Evolutionary conservation across 2,797 vertebrate species (phyloP).

Genomic region (Bufotes viridis): DNA sequence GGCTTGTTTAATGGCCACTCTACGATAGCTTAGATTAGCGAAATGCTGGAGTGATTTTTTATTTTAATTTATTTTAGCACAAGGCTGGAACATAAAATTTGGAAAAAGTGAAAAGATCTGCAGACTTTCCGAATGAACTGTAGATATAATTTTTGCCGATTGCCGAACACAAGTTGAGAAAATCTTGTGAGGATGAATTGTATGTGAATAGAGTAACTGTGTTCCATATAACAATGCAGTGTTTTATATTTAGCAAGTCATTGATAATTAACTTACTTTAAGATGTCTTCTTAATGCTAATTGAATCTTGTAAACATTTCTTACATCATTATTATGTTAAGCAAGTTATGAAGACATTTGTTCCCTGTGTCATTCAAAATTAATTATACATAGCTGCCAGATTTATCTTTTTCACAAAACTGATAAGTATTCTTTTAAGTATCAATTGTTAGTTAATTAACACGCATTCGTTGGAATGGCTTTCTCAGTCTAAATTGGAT

Average conservation of each 20-base stretch:
- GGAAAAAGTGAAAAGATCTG: too few relatives aligned
- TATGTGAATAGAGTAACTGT: not conserved
- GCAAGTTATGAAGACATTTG: slow-evolving; percentile 67
- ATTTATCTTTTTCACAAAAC: slow-evolving; percentile 72
- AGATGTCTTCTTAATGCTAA: slow-evolving; percentile 73
- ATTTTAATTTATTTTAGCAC: too few relatives aligned
- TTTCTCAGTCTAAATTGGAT: slow-evolving; percentile 71
- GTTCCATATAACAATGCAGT: slow-evolving; percentile 65
- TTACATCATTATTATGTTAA: slow-evolving; percentile 70
- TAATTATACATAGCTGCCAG: slow-evolving; percentile 71
- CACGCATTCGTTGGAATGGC: slow-evolving; percentile 68
- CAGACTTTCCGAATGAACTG: too few relatives aligned
- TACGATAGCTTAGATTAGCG: too few relatives aligned
- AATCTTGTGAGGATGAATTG: not conserved
- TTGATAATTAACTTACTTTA: slow-evolving; percentile 69
- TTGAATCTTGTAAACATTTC: slow-evolving; percentile 74
- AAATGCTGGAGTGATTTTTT: too few relatives aligned
- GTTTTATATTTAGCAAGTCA: slow-evolving; percentile 69
- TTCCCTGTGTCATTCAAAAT: slow-evolving; percentile 69
- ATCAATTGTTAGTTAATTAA: slow-evolving; percentile 76
- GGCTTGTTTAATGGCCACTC: too few relatives aligned
- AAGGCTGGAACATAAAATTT: too few relatives aligned
- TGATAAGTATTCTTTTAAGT: slow-evolving; percentile 74
- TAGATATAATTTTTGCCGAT: not conserved
- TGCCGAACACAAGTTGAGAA: not conserved